Percentiles rank a stretch among this genome's conserved stretches.
These are phyloP conservation scores for Cyprinus carpio DNA, from an alignment of 2,113 vertebrate species.

Conservation along the genomic window DNA sequence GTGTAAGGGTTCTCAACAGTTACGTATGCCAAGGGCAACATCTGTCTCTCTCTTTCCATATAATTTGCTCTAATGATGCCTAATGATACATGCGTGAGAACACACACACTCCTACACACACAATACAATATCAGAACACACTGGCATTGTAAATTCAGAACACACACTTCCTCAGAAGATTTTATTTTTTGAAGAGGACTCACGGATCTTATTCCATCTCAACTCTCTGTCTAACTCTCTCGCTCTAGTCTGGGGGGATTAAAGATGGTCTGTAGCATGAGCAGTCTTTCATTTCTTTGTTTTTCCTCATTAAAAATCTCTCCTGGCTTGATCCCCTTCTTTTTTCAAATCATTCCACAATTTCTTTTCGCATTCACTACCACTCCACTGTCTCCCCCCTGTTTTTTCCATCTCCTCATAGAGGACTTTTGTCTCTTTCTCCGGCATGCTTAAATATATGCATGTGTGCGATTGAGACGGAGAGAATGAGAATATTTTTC, in stretches of 20 bases:
- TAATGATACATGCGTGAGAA: constrained; percentile 70
- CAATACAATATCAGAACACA: neutral
- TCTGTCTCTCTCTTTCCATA: constrained; percentile 67
- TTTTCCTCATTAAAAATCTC: constrained; percentile 51
- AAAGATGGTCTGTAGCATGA: constrained; percentile 44
- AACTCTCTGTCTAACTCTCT: constrained; percentile 1
- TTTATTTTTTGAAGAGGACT: constrained; percentile 18
- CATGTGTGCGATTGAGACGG: neutral
- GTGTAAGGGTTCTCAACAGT: constrained; percentile 10
- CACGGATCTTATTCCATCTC: constrained; percentile 15
- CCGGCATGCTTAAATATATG: constrained; percentile 1
- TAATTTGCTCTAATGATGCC: constrained; percentile 73
- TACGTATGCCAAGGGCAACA: constrained; percentile 65
- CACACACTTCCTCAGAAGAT: neutral
- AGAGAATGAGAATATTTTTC: constrained; percentile 5
- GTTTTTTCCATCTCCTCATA: constrained; percentile 44
- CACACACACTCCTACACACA: constrained; percentile 44
- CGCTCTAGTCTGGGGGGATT: constrained; percentile 3
- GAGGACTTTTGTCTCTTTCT: constrained; percentile 23
- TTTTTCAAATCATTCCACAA: constrained; percentile 7
- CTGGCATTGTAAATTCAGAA: neutral
- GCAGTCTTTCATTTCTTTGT: constrained; percentile 17
- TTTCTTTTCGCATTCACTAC: constrained; percentile 11
- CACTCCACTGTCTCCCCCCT: constrained; percentile 34
- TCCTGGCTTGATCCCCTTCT: constrained; percentile 25